Conservation (phyloP, 2,797 vertebrate genomes). For the Syngnathus rostellatus region DNA sequence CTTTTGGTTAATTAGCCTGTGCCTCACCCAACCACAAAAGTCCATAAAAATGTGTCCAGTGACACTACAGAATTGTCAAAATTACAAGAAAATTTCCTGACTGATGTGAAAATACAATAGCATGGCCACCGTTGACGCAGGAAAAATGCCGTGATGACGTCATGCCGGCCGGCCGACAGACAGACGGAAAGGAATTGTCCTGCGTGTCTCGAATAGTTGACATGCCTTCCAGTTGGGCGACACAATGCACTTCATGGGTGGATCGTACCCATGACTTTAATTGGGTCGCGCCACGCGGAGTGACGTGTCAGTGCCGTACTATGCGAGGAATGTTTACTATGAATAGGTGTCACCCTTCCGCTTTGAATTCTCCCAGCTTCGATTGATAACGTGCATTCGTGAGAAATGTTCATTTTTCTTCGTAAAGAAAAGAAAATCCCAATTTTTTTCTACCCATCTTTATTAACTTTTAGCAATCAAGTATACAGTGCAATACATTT, state of each 20-base stretch:
- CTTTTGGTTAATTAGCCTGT: too few relatives aligned
- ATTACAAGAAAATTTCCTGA: too few relatives aligned
- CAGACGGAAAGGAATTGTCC: too few relatives aligned
- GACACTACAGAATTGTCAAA: too few relatives aligned
- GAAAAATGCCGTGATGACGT: background rate
- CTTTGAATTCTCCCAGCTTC: background rate
- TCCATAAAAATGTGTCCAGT: too few relatives aligned
- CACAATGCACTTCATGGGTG: constrained; percentile 9
- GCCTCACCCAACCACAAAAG: too few relatives aligned
- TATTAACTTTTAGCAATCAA: background rate
- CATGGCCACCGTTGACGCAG: background rate
- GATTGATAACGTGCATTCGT: background rate
- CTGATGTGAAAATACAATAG: too few relatives aligned
- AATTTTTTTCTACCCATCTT: background rate
- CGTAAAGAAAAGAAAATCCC: background rate
- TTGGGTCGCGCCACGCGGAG: background rate
- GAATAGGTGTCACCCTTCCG: constrained; percentile 6
- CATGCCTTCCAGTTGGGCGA: background rate
- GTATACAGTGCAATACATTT: background rate
- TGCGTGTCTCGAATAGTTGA: constrained; percentile 2
- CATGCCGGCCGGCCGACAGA: too few relatives aligned
- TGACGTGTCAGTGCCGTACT: constrained; percentile 27
- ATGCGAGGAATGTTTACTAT: constrained; percentile 37
- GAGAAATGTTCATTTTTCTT: background rate
- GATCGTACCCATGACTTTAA: constrained; percentile 5